These are phyloP conservation scores for Dorcus parallelipipedus DNA, from an alignment of 2,888 invertebrate species.

Conservation along the genomic window DNA sequence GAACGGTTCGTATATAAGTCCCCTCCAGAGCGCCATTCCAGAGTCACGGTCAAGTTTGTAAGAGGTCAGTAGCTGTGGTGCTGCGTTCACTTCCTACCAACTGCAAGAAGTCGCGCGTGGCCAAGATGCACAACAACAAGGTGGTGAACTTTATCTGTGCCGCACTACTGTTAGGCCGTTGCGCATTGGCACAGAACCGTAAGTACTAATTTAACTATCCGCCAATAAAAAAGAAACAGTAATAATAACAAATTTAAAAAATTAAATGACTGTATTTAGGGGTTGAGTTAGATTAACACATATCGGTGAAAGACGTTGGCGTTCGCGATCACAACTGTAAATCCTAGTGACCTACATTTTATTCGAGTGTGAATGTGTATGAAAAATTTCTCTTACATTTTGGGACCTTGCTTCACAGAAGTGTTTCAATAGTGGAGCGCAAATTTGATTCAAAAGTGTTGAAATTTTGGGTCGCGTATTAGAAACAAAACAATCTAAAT, in stretches of 20 bases:
- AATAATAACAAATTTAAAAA: neutral
- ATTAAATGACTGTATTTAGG: too few relatives aligned
- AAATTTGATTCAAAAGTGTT: too few relatives aligned
- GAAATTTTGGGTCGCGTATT: too few relatives aligned
- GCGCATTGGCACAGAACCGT: neutral
- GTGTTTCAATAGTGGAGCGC: too few relatives aligned
- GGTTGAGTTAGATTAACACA: too few relatives aligned
- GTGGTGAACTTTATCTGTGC: neutral
- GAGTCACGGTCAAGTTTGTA: constrained; percentile 42
- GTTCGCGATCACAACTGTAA: neutral
- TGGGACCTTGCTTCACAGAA: too few relatives aligned
- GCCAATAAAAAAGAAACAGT: neutral
- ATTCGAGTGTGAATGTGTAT: neutral
- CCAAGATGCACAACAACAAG: neutral
- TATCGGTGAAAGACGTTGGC: too few relatives aligned
- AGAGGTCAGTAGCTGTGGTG: constrained; percentile 42
- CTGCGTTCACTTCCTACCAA: constrained; percentile 30
- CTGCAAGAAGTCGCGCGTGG: constrained; percentile 9
- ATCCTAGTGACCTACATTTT: constrained; percentile 10
- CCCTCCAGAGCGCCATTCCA: constrained; percentile 25
- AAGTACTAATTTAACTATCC: neutral
- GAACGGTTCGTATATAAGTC: constrained; percentile 7
- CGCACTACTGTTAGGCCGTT: neutral
- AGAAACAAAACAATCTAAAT: too few relatives aligned
- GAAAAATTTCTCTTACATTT: too few relatives aligned